A percentile compares a stretch with the other conserved stretches of the same genome.
phyloP scores from a whole-genome alignment of 2,888 invertebrate genomes.

The Pelosia muscerda region DNA sequence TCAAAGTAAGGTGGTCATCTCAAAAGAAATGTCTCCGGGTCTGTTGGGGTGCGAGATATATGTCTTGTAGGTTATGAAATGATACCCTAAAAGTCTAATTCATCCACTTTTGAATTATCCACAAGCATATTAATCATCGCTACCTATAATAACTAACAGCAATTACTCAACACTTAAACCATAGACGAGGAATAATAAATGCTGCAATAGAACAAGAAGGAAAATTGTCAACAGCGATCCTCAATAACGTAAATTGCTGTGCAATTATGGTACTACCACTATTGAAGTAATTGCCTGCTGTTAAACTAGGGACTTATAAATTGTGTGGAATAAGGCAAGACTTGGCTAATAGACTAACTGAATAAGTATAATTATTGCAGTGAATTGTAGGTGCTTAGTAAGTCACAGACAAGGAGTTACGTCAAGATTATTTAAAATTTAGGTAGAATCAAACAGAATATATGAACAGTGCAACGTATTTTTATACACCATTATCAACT shows the following conservation, averaged over 20 bases:
- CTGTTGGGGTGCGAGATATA: no score
- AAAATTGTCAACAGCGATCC: conserved; percentile 57
- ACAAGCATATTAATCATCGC: not conserved
- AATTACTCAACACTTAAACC: conserved; percentile 39
- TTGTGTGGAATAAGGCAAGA: conserved; percentile 34
- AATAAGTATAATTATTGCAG: conserved; percentile 11
- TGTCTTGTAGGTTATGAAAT: no score
- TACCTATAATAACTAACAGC: not conserved
- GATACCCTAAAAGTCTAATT: no score
- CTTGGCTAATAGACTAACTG: conserved; percentile 25
- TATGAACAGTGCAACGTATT: no score
- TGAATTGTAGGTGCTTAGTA: not conserved
- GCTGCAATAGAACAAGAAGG: conserved; percentile 44
- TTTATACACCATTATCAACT: no score
- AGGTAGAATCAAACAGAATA: not conserved
- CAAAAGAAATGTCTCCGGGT: no score
- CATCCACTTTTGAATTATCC: no score
- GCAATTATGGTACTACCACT: conserved; percentile 52
- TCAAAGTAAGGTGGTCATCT: no score
- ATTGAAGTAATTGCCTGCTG: conserved; percentile 49
- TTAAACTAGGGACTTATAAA: conserved; percentile 46
- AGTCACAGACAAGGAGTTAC: not conserved
- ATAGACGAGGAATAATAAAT: conserved; percentile 50
- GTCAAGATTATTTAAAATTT: not conserved
- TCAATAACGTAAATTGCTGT: conserved; percentile 53